Evolutionary conservation across 1,140 invertebrate species (phyloP).

Genomic region (Drosophila tristis): DNA sequence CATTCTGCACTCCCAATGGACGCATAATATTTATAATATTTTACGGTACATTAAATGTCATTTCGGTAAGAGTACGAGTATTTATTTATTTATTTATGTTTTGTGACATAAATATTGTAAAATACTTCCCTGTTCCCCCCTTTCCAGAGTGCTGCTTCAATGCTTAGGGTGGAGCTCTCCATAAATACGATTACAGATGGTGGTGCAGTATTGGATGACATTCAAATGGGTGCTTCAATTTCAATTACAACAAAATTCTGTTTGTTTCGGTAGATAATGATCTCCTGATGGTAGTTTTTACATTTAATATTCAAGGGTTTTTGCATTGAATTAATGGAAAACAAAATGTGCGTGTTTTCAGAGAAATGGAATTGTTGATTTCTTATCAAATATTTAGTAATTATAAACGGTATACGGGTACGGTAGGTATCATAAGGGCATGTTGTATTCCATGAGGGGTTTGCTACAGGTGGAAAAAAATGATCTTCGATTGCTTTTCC

Average conservation of each 20-base stretch:
- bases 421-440: too few species aligned
- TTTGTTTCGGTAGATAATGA: background rate
- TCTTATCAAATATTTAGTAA: conserved; percentile 20
- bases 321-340: background rate
- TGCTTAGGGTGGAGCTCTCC: too few species aligned
- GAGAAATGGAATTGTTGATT: background rate
- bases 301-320: conserved; percentile 5
- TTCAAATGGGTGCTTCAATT: background rate
- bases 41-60: conserved; percentile 67
- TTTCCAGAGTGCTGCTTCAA: too few species aligned
- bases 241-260: conserved; percentile 7
- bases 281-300: background rate
- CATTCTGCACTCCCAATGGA: conserved; percentile 46
- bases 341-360: too few species aligned
- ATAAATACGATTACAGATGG: too few species aligned
- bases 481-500: too few species aligned
- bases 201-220: too few species aligned
- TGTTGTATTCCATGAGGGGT: too few species aligned
- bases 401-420: background rate
- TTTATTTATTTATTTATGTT: conserved; percentile 45
- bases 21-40: conserved; percentile 55
- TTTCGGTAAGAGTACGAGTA: conserved; percentile 32
- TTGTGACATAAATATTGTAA: conserved; percentile 27
- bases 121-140: conserved; percentile 8
- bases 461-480: too few species aligned